Conservation (phyloP, 2,113 vertebrate species). For the Hylia prasina region DNA sequence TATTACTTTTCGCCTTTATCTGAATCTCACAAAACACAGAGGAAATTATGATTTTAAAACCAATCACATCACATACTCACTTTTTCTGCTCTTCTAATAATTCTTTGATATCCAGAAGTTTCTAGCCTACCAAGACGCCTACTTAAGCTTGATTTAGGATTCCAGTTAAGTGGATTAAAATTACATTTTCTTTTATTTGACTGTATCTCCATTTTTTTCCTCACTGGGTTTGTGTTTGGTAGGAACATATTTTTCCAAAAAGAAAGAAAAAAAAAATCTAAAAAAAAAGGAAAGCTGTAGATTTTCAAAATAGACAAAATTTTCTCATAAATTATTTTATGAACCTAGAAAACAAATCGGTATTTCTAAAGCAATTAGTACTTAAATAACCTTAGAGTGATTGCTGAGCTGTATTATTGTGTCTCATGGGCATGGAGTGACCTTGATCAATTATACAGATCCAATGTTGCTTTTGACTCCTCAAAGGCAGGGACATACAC, state of each 20-base stretch:
- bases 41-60: not conserved
- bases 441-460: not conserved
- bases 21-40: not conserved
- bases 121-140: not conserved
- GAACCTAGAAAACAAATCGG: not conserved
- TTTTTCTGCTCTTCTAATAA: not conserved
- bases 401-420: not conserved
- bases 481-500: not conserved
- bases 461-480: not conserved
- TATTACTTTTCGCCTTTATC: not conserved
- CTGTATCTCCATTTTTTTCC: not conserved
- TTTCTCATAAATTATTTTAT: not conserved
- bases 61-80: not conserved
- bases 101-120: not conserved
- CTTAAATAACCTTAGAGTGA: not conserved
- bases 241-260: not conserved
- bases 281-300: rapidly evolving
- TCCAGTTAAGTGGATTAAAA: not conserved
- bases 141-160: not conserved
- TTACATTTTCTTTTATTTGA: not conserved
- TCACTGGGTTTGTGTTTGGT: not conserved
- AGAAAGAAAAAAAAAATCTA: not conserved
- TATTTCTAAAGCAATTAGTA: not conserved
- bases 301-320: not conserved
- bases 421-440: not conserved